A percentile compares a stretch with the other conserved stretches of the same genome.
These are phyloP conservation scores for Rallus limicola DNA, from an alignment of 2,113 vertebrate species.

Conservation along the genomic window DNA sequence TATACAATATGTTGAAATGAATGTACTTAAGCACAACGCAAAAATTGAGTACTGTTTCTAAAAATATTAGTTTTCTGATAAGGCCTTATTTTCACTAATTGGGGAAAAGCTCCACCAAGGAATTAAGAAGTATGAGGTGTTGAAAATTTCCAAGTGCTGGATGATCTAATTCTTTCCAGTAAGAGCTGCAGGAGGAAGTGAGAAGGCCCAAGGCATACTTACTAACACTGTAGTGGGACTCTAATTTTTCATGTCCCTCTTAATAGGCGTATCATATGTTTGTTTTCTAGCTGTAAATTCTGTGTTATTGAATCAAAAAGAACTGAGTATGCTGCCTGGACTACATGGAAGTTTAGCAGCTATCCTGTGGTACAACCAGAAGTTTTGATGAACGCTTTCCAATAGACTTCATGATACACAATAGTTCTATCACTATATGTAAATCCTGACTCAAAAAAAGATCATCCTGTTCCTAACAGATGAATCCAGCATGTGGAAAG, in stretches of 20 bases:
- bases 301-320: not conserved
- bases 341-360: not conserved
- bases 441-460: not conserved
- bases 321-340: no score
- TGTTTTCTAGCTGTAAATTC: not conserved
- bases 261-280: not conserved
- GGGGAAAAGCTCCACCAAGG: not conserved
- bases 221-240: not conserved
- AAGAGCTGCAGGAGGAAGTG: not conserved
- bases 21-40: rapidly evolving
- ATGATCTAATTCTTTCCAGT: not conserved
- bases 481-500: not conserved
- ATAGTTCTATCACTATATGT: not conserved
- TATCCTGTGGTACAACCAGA: not conserved
- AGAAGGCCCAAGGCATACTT: not conserved
- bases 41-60: not conserved
- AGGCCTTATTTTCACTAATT: not conserved
- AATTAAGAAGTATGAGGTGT: not conserved
- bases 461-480: not conserved
- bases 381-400: not conserved
- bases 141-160: not conserved
- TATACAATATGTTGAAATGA: not conserved
- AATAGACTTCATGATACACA: not conserved
- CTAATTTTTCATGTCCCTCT: not conserved
- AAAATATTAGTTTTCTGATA: not conserved